Base-by-base conservation (phyloP, 2,888 invertebrate species). In the Melanchra persicariae region DNA sequence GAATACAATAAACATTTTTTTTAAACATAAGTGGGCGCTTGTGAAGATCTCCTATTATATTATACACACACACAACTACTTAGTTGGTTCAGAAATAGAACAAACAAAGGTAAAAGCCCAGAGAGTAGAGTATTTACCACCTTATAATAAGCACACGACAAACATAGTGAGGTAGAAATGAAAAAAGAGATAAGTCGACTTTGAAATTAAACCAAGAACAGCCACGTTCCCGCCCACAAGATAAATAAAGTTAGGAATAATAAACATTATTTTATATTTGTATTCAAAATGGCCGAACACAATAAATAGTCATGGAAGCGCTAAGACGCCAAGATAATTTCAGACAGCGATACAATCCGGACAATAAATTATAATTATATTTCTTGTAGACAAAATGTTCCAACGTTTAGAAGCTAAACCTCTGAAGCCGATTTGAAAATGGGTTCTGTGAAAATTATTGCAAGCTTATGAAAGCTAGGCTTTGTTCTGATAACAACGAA, bases 281-380 rank as follows among this genome's bases (percentile, higher is more conserved):
- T 57, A 79, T 76, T 79, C 74, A 61, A 61, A 76, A 61, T 74
- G 57, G 34, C 40, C 66, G 8, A 10, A 19, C 26, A 61, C 47
- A 61, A 51, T 66, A 74, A 73, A 74, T 61, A 61, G 7, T 19
- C 43, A 40, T 5, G 24, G 47, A 43, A 74, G 62, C 30, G 66
- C 45, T 51, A 61, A 61, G 67, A 79, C 47, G 74, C 66, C 58
- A 77, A 72, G 30, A 76, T 74, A 74, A 77, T 67, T 67, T 59
- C 15, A 40, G 43, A 49, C 43, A 34, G 22, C 26, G 43, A 74
- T 62, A 66, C 40, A 17, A 73, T 57, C 61, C 24, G 2, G 43
- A 40, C 34, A 30, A 63, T 74, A 77, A 68, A 80, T 80, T 51
- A 73, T 62, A 22, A 79, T 67, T 74, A 74, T 59, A 40, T 22